Evolutionary conservation across 2,113 vertebrate species (phyloP).

Genomic region (Zootoca vivipara): DNA sequence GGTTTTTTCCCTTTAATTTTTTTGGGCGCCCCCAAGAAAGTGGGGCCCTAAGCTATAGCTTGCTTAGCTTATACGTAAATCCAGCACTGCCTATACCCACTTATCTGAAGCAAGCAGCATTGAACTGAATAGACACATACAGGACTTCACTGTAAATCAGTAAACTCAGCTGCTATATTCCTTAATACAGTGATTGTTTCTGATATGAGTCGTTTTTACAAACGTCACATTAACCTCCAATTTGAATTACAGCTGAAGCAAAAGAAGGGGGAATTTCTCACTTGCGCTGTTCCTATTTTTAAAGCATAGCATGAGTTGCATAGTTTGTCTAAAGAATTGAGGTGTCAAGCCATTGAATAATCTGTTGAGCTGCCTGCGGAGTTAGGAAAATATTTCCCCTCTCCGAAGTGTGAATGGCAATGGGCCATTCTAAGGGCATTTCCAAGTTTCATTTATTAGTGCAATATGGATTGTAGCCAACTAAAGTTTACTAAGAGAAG

Average conservation of each 20-base stretch:
- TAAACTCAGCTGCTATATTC: not conserved
- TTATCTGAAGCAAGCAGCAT: not conserved
- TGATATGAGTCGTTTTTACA: not conserved
- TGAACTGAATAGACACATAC: not conserved
- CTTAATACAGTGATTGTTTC: conserved; percentile 30
- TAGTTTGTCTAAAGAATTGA: not conserved
- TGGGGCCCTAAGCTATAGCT: too few relatives aligned
- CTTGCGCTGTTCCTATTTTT: not conserved
- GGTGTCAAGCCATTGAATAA: conserved; percentile 4
- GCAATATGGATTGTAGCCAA: not conserved
- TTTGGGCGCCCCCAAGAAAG: too few relatives aligned
- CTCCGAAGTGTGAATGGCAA: not conserved
- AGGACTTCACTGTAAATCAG: not conserved
- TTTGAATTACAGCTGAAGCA: not conserved
- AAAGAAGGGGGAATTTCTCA: not conserved
- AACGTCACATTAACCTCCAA: not conserved
- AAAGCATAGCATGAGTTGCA: not conserved
- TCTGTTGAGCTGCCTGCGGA: not conserved
- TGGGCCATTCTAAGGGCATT: not conserved
- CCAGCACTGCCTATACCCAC: not conserved
- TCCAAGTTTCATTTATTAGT: not conserved
- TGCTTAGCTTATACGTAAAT: too few relatives aligned
- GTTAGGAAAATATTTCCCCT: not conserved
- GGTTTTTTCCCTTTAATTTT: too few relatives aligned
- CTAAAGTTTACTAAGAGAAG: too few relatives aligned